A percentile compares a stretch with the other conserved stretches of the same genome.
These are phyloP conservation scores for Odocoileus virginianus DNA, from an alignment of 2,113 vertebrate genomes.

Conservation along the genomic window DNA sequence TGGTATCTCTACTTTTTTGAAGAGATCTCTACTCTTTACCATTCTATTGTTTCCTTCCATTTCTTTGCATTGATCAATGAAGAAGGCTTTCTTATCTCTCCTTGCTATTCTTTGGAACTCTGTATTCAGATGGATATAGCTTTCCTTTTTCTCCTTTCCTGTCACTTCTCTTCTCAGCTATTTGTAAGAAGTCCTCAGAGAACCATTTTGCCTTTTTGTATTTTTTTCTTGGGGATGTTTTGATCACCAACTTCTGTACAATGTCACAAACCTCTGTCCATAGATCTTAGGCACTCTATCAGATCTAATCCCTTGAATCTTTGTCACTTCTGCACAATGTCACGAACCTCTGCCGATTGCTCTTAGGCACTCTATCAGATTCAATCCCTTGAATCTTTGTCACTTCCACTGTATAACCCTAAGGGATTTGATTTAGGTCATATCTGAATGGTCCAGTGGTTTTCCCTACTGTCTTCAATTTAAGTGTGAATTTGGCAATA, in stretches of 20 bases:
- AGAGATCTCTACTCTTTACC: background rate
- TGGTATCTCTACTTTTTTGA: background rate
- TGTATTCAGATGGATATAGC: background rate
- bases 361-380: background rate
- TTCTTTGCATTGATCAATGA: background rate
- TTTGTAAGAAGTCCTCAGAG: background rate
- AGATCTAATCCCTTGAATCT: no score
- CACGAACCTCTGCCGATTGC: background rate
- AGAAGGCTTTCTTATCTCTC: background rate
- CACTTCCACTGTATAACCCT: background rate
- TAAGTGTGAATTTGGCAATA: background rate
- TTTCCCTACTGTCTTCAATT: background rate
- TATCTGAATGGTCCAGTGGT: background rate
- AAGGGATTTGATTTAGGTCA: background rate
- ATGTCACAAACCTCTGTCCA: background rate
- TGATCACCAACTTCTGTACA: background rate
- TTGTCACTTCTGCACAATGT: background rate
- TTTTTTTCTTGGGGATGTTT: background rate
- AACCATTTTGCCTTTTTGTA: background rate
- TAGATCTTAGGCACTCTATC: no score
- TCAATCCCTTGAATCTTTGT: background rate
- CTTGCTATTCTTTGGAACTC: background rate
- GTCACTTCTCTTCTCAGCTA: background rate
- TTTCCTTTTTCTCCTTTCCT: background rate
- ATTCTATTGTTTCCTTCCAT: background rate